A percentile compares a stretch with the other conserved stretches of the same genome.
Evolutionary conservation across 1,140 invertebrate genomes (phyloP).

Genomic region (Cataglyphis hispanica): DNA sequence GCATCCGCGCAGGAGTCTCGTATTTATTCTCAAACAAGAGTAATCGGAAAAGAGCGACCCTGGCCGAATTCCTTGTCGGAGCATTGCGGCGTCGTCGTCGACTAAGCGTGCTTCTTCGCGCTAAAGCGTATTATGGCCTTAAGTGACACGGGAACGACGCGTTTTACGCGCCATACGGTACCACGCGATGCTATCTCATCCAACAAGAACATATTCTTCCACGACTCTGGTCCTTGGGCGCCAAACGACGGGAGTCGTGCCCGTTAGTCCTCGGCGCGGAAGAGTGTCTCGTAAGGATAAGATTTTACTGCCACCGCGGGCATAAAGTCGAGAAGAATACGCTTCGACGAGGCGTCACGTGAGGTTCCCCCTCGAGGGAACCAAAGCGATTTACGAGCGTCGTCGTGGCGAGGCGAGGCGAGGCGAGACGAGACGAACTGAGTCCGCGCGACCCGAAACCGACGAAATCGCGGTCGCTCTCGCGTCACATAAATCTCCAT

Average conservation of each 20-base stretch:
- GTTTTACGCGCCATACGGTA: slow-evolving; percentile 56
- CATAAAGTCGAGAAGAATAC: slow-evolving; percentile 73
- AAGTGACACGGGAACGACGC: slow-evolving; percentile 52
- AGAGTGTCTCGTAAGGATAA: slow-evolving; percentile 69
- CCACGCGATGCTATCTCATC: slow-evolving; percentile 41
- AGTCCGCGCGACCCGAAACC: slow-evolving; percentile 17
- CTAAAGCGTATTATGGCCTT: slow-evolving; percentile 42
- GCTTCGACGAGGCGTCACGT: slow-evolving; percentile 72
- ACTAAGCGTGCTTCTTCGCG: slow-evolving; percentile 17
- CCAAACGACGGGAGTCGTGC: slow-evolving; percentile 50
- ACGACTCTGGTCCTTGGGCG: slow-evolving; percentile 23
- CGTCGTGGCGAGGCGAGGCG: slow-evolving; percentile 9
- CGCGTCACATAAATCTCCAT: not conserved
- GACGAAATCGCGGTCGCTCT: slow-evolving; percentile 7
- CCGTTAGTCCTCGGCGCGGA: slow-evolving; percentile 46
- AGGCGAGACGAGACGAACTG: not conserved
- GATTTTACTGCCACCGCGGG: slow-evolving; percentile 71
- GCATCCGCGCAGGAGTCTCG: not conserved
- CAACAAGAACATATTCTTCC: slow-evolving; percentile 43
- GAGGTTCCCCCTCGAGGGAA: slow-evolving; percentile 56
- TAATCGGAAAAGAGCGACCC: slow-evolving; percentile 24
- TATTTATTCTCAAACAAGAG: not conserved
- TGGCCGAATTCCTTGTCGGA: slow-evolving; percentile 42
- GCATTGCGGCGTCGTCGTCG: slow-evolving; percentile 34
- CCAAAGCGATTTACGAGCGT: slow-evolving; percentile 68